Evolutionary conservation across 1,140 invertebrate genomes (phyloP).

Genomic region (Leptonema lineaticorne): DNA sequence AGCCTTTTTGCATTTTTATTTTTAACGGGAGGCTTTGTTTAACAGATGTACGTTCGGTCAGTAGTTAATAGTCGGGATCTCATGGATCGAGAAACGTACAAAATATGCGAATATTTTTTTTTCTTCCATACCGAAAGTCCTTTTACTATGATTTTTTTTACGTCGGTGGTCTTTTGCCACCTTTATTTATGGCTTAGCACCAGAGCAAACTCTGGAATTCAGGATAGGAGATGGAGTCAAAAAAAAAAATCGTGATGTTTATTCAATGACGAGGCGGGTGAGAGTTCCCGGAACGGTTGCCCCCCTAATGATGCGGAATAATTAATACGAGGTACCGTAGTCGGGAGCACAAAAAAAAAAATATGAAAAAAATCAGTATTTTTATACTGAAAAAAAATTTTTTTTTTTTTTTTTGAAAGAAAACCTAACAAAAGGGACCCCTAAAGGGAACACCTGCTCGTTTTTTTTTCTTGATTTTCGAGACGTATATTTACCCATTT

Average conservation of each 20-base stretch:
- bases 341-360: no score
- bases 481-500: slow-evolving; percentile 3
- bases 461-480: slow-evolving; percentile 30
- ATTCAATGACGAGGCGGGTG: not conserved
- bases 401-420: no score
- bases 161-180: slow-evolving; percentile 6
- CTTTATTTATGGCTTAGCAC: slow-evolving; percentile 15
- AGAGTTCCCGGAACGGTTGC: slow-evolving; percentile 22
- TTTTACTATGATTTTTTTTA: not conserved
- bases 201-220: slow-evolving; percentile 7
- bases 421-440: slow-evolving; percentile 28
- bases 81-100: not conserved
- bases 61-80: not conserved
- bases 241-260: not conserved
- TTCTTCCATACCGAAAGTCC: not conserved
- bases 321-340: slow-evolving; percentile 36
- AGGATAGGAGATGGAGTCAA: not conserved
- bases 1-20: not conserved
- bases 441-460: slow-evolving; percentile 36
- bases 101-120: not conserved
- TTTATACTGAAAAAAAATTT: no score
- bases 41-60: not conserved
- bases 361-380: slow-evolving; percentile 22
- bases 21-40: not conserved
- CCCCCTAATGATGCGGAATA: slow-evolving; percentile 39